Conservation (phyloP, 2,113 vertebrate genomes). For the Leucosticte australis region DNA sequence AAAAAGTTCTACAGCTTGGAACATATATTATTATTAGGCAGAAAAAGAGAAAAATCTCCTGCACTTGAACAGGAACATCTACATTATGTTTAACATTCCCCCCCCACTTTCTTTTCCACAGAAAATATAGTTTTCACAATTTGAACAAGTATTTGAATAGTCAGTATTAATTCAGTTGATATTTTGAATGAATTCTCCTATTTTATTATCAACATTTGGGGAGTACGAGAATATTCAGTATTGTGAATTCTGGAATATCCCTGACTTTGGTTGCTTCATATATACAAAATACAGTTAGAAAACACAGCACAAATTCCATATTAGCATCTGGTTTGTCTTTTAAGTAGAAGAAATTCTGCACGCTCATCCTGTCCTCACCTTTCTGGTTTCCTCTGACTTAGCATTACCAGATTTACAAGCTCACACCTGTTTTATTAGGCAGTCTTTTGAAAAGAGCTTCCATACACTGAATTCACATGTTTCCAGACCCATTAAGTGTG, state of each 20-base stretch:
- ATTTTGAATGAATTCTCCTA: background rate
- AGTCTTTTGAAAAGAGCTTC: background rate
- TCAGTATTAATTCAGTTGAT: background rate
- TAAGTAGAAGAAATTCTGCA: background rate
- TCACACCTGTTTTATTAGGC: background rate
- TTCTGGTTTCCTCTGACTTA: background rate
- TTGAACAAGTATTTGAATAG: background rate
- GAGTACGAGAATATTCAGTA: background rate
- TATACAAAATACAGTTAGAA: background rate
- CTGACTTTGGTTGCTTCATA: background rate
- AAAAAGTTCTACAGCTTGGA: conserved; percentile 43
- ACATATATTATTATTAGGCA: conserved; percentile 38
- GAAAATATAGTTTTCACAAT: background rate
- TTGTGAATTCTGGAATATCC: background rate
- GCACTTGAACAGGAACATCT: background rate
- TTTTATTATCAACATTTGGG: background rate
- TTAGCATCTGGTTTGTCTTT: background rate
- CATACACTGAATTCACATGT: background rate
- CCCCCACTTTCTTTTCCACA: background rate
- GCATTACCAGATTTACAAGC: conserved; percentile 4
- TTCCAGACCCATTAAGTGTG: background rate
- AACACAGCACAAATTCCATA: background rate
- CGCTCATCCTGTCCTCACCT: background rate
- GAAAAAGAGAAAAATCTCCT: conserved; percentile 22
- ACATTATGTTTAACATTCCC: background rate